Conservation (phyloP, 2,888 invertebrate genomes). For the Dolomedes plantarius region DNA sequence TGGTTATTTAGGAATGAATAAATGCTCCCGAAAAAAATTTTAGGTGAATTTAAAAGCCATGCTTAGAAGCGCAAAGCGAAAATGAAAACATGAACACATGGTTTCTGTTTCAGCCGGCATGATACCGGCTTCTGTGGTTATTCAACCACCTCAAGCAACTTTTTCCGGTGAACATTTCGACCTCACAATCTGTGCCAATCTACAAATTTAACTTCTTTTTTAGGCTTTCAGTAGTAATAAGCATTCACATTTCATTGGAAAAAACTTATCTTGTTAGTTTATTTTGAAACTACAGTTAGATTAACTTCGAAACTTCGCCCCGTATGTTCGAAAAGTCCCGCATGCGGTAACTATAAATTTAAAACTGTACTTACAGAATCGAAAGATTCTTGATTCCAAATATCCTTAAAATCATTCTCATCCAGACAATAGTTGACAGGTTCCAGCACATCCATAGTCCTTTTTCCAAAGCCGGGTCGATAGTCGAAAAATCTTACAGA, state of each 20-base stretch:
- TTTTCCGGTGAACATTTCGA: not conserved
- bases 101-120: not conserved
- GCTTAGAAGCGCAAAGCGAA: not conserved
- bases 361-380: slow-evolving; percentile 41
- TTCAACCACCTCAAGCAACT: not conserved
- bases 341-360: not conserved
- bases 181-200: no score
- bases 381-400: slow-evolving; percentile 60
- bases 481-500: not conserved
- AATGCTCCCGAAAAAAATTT: no score
- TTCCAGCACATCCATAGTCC: slow-evolving; percentile 62
- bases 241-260: not conserved
- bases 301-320: not conserved
- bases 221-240: no score
- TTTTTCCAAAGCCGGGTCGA: slow-evolving; percentile 37
- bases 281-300: not conserved
- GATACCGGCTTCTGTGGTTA: not conserved
- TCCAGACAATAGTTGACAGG: slow-evolving; percentile 47
- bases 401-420: slow-evolving; percentile 61
- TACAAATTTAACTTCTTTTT: no score
- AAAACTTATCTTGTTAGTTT: not conserved
- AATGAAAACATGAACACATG: slow-evolving; percentile 7
- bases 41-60: no score
- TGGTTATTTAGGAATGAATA: no score
- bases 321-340: not conserved